phyloP scores from a whole-genome alignment of 2,888 invertebrate species.

The Cremastobaeus sp. region DNA sequence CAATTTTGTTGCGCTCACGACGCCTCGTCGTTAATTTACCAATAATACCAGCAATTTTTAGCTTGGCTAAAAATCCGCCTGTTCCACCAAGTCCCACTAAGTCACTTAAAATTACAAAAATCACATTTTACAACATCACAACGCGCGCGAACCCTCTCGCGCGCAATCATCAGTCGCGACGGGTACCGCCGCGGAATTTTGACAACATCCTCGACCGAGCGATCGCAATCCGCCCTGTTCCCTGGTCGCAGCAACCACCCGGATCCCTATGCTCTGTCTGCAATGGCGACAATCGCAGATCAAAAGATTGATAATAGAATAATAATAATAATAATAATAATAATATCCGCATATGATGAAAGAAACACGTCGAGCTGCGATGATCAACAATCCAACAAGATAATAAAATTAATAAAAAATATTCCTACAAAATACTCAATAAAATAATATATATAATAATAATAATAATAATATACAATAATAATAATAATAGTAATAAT shows the following conservation, averaged over 20 bases:
- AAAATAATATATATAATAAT: conserved; percentile 44
- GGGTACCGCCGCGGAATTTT: conserved; percentile 24
- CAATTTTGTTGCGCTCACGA: no score
- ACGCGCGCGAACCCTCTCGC: conserved; percentile 10
- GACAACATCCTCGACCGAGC: conserved; percentile 12
- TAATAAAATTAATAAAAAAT: conserved; percentile 50
- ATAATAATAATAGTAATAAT: conserved; percentile 34
- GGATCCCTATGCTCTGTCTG: neutral
- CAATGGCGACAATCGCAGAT: neutral
- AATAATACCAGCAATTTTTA: conserved; percentile 22
- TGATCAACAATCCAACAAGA: conserved; percentile 56
- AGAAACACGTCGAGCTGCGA: conserved; percentile 54
- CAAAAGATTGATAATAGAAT: conserved; percentile 10
- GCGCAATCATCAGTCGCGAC: conserved; percentile 37
- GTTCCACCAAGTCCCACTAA: conserved; percentile 19
- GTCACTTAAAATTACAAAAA: conserved; percentile 54
- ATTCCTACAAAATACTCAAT: conserved; percentile 49
- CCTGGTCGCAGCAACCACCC: conserved; percentile 37
- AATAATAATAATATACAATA: conserved; percentile 43
- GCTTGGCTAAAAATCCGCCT: conserved; percentile 44
- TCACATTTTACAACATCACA: conserved; percentile 54
- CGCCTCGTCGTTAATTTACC: no score
- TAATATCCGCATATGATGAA: neutral
- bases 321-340: conserved; percentile 16
- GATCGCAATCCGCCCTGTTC: neutral